A percentile compares a stretch with the other conserved stretches of the same genome.
These are phyloP conservation scores for Lordiphosa clarofinis DNA, from an alignment of 1,140 invertebrate species.

Conservation along the genomic window DNA sequence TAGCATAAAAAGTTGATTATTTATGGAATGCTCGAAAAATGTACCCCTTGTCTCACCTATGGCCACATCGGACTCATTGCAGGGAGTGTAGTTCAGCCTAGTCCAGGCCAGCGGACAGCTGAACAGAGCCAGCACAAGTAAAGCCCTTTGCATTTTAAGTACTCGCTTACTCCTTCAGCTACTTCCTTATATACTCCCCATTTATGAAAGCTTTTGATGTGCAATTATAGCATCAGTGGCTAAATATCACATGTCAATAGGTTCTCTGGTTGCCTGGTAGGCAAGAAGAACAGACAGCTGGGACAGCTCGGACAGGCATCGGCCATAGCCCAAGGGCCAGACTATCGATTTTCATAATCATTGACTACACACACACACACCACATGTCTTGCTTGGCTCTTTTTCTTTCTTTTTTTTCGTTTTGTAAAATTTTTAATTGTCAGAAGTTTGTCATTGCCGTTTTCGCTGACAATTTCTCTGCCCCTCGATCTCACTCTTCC, in stretches of 20 bases:
- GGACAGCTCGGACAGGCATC: conserved; percentile 14
- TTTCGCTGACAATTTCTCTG: conserved; percentile 33
- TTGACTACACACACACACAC: conserved; percentile 10
- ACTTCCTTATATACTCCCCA: conserved; percentile 37
- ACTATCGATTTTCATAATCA: conserved; percentile 53
- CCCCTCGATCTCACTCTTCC: neutral
- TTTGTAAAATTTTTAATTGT: conserved; percentile 39
- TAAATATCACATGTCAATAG: conserved; percentile 52
- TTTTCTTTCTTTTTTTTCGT: conserved; percentile 6
- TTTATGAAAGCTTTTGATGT: conserved; percentile 35
- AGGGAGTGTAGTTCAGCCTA: conserved; percentile 18
- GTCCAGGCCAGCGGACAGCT: conserved; percentile 12
- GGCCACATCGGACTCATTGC: conserved; percentile 50
- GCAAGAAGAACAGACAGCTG: conserved; percentile 21
- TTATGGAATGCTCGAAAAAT: neutral
- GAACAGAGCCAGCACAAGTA: conserved; percentile 1
- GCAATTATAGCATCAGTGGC: conserved; percentile 51
- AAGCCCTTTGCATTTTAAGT: conserved; percentile 27
- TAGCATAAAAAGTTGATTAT: conserved; percentile 12
- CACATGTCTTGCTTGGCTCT: neutral
- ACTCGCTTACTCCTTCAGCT: neutral
- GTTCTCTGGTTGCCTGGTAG: neutral
- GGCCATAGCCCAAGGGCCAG: neutral
- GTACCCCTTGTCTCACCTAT: conserved; percentile 25
- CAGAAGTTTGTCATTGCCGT: conserved; percentile 52